A percentile compares a stretch with the other conserved stretches of the same genome.
phyloP scores from a whole-genome alignment of 2,797 vertebrate genomes.

The Petrocephalus schoutedeni region DNA sequence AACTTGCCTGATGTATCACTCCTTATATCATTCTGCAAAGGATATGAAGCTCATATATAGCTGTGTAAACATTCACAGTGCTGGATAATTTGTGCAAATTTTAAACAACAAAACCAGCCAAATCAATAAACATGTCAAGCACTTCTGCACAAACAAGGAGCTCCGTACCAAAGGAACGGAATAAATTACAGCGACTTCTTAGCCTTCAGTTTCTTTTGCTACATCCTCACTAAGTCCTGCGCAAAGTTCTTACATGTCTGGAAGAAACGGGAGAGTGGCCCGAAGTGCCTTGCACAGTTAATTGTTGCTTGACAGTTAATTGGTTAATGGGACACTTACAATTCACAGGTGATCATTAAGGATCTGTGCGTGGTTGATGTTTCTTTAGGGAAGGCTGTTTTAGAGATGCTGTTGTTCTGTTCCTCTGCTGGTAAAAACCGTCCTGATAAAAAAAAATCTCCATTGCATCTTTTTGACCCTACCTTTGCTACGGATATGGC shows the following conservation, averaged over 20 bases:
- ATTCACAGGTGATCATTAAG: constrained; percentile 1
- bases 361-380: background rate
- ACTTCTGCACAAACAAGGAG: background rate
- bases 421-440: background rate
- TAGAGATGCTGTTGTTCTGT: background rate
- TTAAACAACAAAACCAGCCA: background rate
- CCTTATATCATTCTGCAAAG: background rate
- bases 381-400: background rate
- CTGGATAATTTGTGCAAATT: background rate
- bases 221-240: background rate
- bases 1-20: background rate
- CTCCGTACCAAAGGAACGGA: background rate
- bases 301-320: background rate
- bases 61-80: background rate
- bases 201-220: background rate
- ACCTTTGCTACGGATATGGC: background rate
- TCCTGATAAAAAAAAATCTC: background rate
- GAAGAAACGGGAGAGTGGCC: background rate
- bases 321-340: background rate
- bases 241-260: background rate
- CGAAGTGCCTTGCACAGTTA: background rate
- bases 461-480: background rate
- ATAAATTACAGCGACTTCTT: background rate
- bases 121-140: background rate
- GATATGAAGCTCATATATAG: background rate